phyloP scores from a whole-genome alignment of 2,888 invertebrate genomes.

The Melieria omissa region DNA sequence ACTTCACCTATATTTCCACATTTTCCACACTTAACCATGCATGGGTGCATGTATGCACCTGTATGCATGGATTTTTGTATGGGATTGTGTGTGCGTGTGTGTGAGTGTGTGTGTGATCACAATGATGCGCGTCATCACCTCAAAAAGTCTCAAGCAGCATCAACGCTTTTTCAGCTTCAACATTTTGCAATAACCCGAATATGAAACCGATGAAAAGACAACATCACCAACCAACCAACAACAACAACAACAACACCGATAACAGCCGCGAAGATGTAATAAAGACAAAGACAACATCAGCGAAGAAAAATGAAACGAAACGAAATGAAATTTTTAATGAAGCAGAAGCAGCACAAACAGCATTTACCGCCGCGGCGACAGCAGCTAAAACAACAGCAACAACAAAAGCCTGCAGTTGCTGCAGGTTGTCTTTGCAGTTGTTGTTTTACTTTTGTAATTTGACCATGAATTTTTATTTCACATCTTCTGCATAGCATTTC shows the following conservation, averaged over 20 bases:
- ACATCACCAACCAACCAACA: not conserved
- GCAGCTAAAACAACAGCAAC: conserved; percentile 1
- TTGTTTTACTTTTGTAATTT: conserved; percentile 26
- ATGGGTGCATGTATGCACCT: not conserved
- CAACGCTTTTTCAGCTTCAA: conserved; percentile 8
- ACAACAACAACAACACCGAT: not conserved
- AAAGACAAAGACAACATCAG: not conserved
- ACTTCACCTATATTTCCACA: not conserved
- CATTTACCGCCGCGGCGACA: too few species aligned
- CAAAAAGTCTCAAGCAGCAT: not conserved
- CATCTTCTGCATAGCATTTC: not conserved
- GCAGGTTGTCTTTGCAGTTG: not conserved
- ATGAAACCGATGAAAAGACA: conserved; percentile 9
- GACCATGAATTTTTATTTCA: conserved; percentile 23
- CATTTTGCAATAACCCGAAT: conserved; percentile 22
- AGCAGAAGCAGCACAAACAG: too few species aligned
- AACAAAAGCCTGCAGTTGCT: conserved; percentile 6
- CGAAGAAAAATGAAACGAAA: not conserved
- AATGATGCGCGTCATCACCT: not conserved
- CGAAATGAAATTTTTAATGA: too few species aligned
- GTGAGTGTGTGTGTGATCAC: not conserved
- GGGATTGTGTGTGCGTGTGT: not conserved
- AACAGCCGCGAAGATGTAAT: not conserved
- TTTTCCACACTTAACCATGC: not conserved
- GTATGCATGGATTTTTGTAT: not conserved